These are phyloP conservation scores for Calephelis perditalis DNA, from an alignment of 2,888 invertebrate genomes.

Conservation along the genomic window DNA sequence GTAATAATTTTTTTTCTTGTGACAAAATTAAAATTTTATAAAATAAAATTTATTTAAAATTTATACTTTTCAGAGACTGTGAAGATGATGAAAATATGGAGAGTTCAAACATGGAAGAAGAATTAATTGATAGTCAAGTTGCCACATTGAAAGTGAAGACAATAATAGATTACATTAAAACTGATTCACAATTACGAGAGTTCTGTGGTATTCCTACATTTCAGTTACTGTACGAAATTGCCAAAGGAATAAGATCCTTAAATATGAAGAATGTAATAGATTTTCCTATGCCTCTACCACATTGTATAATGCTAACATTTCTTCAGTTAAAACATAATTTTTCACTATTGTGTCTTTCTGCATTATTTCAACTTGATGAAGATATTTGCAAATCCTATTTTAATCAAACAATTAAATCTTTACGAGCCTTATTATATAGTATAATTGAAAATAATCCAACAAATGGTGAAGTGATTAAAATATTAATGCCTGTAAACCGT, in stretches of 20 bases:
- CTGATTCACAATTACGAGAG: neutral
- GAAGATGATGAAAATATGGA: no score
- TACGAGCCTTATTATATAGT: neutral
- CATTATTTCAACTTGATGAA: constrained; percentile 1
- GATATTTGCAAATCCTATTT: constrained; percentile 8
- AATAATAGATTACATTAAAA: neutral
- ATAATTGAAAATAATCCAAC: neutral
- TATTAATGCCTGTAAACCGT: neutral
- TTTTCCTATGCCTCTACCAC: neutral
- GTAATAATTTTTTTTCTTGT: no score
- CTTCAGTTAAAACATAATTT: neutral
- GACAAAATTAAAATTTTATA: no score
- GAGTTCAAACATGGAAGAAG: no score
- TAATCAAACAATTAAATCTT: neutral
- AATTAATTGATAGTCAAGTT: no score
- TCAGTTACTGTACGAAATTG: constrained; percentile 1
- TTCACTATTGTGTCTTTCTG: constrained; percentile 2
- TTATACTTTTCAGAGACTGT: no score
- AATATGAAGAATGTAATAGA: neutral
- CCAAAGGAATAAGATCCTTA: neutral
- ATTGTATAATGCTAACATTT: neutral
- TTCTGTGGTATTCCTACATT: constrained; percentile 6
- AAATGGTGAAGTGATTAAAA: constrained; percentile 4
- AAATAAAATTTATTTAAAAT: no score
- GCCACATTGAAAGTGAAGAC: neutral